Conservation (phyloP, 2,797 vertebrate species). For the Manis javanica region DNA sequence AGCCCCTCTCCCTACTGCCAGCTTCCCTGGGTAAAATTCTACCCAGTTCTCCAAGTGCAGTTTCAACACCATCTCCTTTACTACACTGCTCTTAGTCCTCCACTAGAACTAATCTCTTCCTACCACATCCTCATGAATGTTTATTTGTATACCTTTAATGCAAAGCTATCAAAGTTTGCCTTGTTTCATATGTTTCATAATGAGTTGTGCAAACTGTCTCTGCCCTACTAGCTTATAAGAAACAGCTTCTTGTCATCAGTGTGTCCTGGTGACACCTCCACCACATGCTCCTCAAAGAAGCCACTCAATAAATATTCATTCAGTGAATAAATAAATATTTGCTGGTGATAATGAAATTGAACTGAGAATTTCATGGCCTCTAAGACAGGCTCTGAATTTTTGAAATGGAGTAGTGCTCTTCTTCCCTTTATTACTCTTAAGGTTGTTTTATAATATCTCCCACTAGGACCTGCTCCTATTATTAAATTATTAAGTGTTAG, state of each 20-base stretch:
- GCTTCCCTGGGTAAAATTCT: neutral
- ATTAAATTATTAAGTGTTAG: constrained; percentile 35
- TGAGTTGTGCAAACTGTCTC: neutral
- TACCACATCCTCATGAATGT: neutral
- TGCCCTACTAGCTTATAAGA: neutral
- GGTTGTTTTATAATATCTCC: constrained; percentile 1
- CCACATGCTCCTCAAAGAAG: neutral
- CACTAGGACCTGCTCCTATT: neutral
- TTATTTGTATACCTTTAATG: neutral
- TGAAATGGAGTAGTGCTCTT: neutral
- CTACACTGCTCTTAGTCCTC: neutral
- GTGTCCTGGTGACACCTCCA: neutral
- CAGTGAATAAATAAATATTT: constrained; percentile 61
- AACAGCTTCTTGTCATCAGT: neutral
- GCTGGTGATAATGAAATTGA: constrained; percentile 50
- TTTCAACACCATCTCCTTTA: neutral
- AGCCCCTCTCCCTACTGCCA: neutral
- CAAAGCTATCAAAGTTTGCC: neutral
- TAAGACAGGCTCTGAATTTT: neutral
- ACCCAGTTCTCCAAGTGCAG: neutral
- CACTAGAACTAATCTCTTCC: neutral
- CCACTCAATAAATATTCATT: constrained; percentile 59
- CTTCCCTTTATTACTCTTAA: neutral
- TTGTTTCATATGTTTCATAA: neutral
- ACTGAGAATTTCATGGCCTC: constrained; percentile 29